Conservation (phyloP, 2,888 invertebrate genomes). For the Cantharis rufa region DNA sequence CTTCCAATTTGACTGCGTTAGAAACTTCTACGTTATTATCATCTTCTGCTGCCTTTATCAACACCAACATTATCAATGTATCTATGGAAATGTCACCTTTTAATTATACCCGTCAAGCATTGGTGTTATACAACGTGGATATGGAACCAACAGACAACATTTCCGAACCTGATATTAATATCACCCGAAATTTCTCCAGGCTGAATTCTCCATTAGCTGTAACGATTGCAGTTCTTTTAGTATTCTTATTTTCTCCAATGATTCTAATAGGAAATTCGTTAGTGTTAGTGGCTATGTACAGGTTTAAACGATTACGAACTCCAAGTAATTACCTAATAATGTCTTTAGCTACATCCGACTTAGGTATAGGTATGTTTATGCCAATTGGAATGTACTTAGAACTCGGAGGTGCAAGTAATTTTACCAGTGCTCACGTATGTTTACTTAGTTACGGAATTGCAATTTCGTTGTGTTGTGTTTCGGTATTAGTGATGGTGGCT, state of each 20-base stretch:
- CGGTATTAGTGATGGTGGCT: conserved; percentile 64
- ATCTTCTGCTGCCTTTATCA: conserved; percentile 22
- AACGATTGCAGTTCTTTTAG: conserved; percentile 57
- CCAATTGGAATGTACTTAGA: conserved; percentile 65
- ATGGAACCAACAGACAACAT: conserved; percentile 43
- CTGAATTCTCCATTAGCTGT: conserved; percentile 55
- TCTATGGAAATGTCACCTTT: conserved; percentile 47
- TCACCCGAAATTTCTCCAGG: conserved; percentile 47
- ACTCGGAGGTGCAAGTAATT: conserved; percentile 56
- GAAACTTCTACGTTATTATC: conserved; percentile 14
- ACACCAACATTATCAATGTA: conserved; percentile 45
- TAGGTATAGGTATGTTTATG: conserved; percentile 63
- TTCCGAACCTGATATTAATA: conserved; percentile 47
- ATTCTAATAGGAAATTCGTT: conserved; percentile 64
- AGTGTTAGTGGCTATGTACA: conserved; percentile 63
- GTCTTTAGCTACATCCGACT: conserved; percentile 64
- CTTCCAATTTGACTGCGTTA: conserved; percentile 20
- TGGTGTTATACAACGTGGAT: conserved; percentile 42
- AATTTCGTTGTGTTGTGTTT: conserved; percentile 63
- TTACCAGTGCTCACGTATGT: conserved; percentile 57
- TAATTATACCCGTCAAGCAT: conserved; percentile 47
- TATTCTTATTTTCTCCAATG: conserved; percentile 61
- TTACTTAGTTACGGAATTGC: conserved; percentile 63
- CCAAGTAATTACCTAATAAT: conserved; percentile 66
- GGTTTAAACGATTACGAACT: conserved; percentile 64